Evolutionary conservation across 2,888 invertebrate genomes (phyloP), one percentile per base, ranked within the genome.

Genomic region (Andrena marginata): DNA sequence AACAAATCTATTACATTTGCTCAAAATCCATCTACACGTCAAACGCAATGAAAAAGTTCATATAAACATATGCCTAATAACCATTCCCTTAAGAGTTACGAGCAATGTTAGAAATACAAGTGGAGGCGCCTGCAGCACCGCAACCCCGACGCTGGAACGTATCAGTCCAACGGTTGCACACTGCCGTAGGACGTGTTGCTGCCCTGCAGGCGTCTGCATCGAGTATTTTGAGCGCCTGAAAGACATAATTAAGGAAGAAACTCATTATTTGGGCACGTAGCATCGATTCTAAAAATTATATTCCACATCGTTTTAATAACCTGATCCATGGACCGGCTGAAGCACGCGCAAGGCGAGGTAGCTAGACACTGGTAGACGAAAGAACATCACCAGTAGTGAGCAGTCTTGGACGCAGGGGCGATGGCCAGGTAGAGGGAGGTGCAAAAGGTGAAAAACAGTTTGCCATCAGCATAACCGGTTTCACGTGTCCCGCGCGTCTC

Each of bases 391-490:
- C 67, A 23, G 64, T 60, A 35, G 71, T 51, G 54, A 71, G 63
- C 70, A 51, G 65, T 49, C 62, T 13, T 42, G 29, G 59, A 56
- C 71, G 70, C 77, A 72, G 83, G 72, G 78, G 69, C 77, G 81
- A 79, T 35, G 64, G 16, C 60, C 56, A 71, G 63, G 75, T 72
- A 76, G 82, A 86, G 86, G 87, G 87, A 89, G 88, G 86, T 87
- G 91, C 89, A 91, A 91, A 92, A 91, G 91, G 90, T 90, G 91
- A 91, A 92, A 92, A 92, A 92, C 91, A 88, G 87, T 91, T 91
- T 89, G 89, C 86, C 89, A 92, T 92, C 91, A 90, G 89, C 91
- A 92, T 92, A 92, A 92, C 92, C 92, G 91, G 92, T 92, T 92
- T 86, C 84, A 68, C 84, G 82, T 87, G 85, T 80, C 64, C 49